Evolutionary conservation across 2,888 invertebrate species (phyloP), one percentile per base, ranked within the genome.

Genomic region (Watsonalla binaria): DNA sequence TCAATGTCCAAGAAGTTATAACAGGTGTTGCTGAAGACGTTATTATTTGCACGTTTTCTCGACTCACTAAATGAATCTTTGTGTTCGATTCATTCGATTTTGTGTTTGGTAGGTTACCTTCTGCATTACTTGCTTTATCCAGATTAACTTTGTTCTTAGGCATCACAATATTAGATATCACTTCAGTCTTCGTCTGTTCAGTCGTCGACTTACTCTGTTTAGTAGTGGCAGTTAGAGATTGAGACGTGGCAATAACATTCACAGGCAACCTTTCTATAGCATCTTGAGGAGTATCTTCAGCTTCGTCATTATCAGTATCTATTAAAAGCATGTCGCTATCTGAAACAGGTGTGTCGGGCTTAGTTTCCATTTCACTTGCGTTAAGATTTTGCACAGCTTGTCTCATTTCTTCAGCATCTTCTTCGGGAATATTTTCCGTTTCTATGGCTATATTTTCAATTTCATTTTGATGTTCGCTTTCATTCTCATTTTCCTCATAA

Each of bases 321-420:
- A 97, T 96, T 80, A 96, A 94, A 79, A 96, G 94, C 24, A 96
- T 85, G 70, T 96, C 96, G 72, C 94, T 94, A 72, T 96, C 96
- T 47, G 96, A 96, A 67, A 95, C 95, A 5, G 96, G 96, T 0
- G 96, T 96, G 55, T 96, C 96, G 0, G 95, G 96, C 81, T 96
- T 96, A 53, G 94, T 92, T 71, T 95, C 94, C 80, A 94, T 88
- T 76, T 94, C 94, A 74, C 93, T 92, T 9, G 93, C 93, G 69
- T 94, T 94, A 24, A 96, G 84, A 76, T 95, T 96, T 81, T 96
- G 95, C 2, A 96, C 96, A 0, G 96, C 96, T 80, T 95, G 95
- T 66, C 95, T 92, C 92, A 96, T 95, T 86, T 96, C 96, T 75
- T 96, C 96, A 37, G 95, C 94, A 64, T 95, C 95, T 72, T 94